Evolutionary conservation across 2,113 vertebrate genomes (phyloP).

Genomic region (Otus sunia): DNA sequence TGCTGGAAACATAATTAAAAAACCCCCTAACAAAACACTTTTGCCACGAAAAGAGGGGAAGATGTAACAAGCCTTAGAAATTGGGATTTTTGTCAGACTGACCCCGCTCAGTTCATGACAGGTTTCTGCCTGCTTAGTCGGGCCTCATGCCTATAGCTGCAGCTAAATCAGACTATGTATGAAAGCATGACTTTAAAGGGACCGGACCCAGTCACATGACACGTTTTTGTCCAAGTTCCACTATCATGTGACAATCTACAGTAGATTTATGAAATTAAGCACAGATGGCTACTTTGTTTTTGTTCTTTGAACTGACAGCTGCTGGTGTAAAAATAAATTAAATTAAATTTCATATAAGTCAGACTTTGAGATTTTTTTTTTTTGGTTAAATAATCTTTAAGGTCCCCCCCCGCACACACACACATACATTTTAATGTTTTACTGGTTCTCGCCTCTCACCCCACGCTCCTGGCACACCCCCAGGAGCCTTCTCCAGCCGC

Average conservation of each 20-base stretch:
- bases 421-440: constrained; percentile 41
- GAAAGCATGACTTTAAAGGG: constrained; percentile 60
- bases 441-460: constrained; percentile 55
- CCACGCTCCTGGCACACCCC: constrained; percentile 41
- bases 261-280: constrained; percentile 81
- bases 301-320: constrained; percentile 86
- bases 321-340: constrained; percentile 86
- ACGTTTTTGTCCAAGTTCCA: constrained; percentile 72
- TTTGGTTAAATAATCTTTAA: constrained; percentile 74
- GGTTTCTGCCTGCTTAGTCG: not conserved
- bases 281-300: constrained; percentile 86
- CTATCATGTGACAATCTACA: constrained; percentile 77
- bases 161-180: constrained; percentile 28
- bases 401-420: not conserved
- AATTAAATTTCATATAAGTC: constrained; percentile 84
- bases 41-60: not conserved
- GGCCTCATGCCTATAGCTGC: constrained; percentile 15
- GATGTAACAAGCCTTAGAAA: not conserved
- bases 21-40: not conserved
- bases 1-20: not conserved
- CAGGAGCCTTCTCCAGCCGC: not conserved
- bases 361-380: constrained; percentile 62
- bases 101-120: not conserved
- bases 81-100: not conserved
- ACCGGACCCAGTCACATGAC: constrained; percentile 70